phyloP scores from a whole-genome alignment of 2,113 vertebrate species.

The Benitochromis conjunctus region DNA sequence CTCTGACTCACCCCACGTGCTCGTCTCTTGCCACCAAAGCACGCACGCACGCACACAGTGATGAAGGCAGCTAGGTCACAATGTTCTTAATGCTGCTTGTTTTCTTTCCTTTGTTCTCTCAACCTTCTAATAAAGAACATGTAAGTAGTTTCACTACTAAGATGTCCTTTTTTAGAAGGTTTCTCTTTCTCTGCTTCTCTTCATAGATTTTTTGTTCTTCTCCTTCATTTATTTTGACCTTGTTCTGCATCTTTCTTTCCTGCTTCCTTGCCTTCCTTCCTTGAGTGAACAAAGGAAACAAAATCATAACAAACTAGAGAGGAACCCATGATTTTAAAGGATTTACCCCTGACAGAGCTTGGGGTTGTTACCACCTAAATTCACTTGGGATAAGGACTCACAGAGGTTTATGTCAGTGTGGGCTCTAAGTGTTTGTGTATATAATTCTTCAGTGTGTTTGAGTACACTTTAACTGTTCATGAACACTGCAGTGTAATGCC shows the following conservation, averaged over 20 bases:
- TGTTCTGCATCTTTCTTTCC: not conserved
- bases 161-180: not conserved
- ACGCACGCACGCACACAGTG: not conserved
- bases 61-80: constrained; percentile 18
- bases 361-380: not conserved
- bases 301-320: not conserved
- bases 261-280: not conserved
- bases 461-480: not conserved
- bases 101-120: not conserved
- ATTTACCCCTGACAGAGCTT: not conserved
- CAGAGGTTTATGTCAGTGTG: not conserved
- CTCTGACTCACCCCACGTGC: constrained; percentile 35
- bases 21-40: not conserved
- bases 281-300: not conserved
- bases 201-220: too few relatives aligned
- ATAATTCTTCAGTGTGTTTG: not conserved
- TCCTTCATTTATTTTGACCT: not conserved
- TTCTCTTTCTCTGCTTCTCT: not conserved
- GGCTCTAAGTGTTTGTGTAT: not conserved
- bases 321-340: not conserved
- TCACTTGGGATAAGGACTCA: not conserved
- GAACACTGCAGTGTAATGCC: not conserved
- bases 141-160: not conserved
- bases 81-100: not conserved
- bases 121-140: too few relatives aligned